Percentiles rank a stretch among this genome's conserved stretches.
Evolutionary conservation across 2,113 vertebrate genomes (phyloP).

Genomic region (Australoheros scitulus): DNA sequence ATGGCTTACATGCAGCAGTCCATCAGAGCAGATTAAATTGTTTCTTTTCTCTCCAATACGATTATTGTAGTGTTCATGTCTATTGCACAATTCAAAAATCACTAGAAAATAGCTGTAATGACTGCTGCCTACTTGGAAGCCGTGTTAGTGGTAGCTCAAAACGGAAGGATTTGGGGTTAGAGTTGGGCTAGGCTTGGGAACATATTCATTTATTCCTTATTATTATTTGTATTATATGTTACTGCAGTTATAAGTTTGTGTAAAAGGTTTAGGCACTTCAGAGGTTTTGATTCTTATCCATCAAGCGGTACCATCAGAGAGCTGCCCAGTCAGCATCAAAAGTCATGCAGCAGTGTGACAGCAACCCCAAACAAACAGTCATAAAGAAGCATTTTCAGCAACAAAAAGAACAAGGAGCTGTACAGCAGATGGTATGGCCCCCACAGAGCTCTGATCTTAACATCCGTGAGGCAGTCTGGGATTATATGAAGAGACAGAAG

Average conservation of each 20-base stretch:
- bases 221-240: too few relatives aligned
- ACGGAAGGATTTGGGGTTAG: neutral
- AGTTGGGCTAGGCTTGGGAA: neutral
- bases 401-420: constrained; percentile 14
- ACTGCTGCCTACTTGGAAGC: neutral
- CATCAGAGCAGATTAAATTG: constrained; percentile 34
- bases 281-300: neutral
- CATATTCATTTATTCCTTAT: too few relatives aligned
- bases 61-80: constrained; percentile 7
- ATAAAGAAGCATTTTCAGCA: neutral
- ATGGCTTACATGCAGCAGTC: neutral
- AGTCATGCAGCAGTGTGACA: neutral
- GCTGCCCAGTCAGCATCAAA: neutral
- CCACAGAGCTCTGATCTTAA: constrained; percentile 11
- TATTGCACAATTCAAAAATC: neutral
- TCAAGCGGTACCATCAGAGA: neutral
- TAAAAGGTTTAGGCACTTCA: neutral
- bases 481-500: constrained; percentile 9
- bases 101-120: neutral
- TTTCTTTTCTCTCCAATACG: neutral
- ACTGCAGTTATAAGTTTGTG: neutral
- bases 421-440: constrained; percentile 7
- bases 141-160: neutral
- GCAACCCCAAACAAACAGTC: neutral
- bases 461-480: constrained; percentile 2